Percentiles rank a stretch among this genome's conserved stretches.
These are phyloP conservation scores for Drosophila emarginata DNA, from an alignment of 2,888 invertebrate genomes.

Conservation along the genomic window DNA sequence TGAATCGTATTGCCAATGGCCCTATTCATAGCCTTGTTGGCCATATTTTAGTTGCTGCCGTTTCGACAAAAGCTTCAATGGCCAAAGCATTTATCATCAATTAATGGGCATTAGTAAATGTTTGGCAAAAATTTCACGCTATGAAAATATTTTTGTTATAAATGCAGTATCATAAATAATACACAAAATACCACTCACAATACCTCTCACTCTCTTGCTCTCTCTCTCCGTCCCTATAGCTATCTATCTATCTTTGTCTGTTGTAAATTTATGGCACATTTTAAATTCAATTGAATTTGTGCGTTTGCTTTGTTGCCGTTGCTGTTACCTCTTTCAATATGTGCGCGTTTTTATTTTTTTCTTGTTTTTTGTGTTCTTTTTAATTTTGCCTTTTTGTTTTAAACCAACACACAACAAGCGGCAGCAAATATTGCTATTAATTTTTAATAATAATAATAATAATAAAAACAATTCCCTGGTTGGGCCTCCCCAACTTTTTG, in stretches of 20 bases:
- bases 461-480: conserved; percentile 17
- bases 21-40: background rate
- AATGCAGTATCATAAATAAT: conserved; percentile 61
- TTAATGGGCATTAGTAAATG: conserved; percentile 63
- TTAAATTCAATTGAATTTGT: conserved; percentile 63
- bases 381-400: conserved; percentile 24
- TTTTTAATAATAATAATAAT: conserved; percentile 57
- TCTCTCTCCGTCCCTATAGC: background rate
- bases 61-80: conserved; percentile 9
- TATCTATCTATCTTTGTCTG: conserved; percentile 31
- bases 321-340: conserved; percentile 1
- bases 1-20: background rate
- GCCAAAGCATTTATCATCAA: conserved; percentile 50
- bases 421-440: conserved; percentile 61
- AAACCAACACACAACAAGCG: conserved; percentile 30
- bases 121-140: conserved; percentile 41
- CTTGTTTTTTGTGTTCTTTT: background rate
- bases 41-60: conserved; percentile 35
- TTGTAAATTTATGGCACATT: conserved; percentile 56
- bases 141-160: conserved; percentile 42
- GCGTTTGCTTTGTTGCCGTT: conserved; percentile 41
- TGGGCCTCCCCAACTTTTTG: background rate
- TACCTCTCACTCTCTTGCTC: background rate
- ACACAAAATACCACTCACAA: conserved; percentile 19
- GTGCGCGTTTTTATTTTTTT: background rate